Conservation (phyloP, 2,797 vertebrate species). For the Pangasius krempfi region DNA sequence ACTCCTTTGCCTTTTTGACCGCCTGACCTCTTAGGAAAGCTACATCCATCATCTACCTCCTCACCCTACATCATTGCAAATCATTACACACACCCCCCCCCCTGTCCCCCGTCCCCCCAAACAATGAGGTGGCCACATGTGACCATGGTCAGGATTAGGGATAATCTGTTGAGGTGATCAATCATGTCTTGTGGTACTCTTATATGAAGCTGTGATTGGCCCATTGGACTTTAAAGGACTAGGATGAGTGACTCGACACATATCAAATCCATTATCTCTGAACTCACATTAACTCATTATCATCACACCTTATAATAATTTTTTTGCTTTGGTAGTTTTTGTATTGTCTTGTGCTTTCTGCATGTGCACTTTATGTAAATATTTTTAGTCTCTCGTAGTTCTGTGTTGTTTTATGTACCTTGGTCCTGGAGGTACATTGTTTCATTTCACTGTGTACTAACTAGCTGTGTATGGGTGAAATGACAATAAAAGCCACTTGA, state of each 20-base stretch:
- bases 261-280: conserved; percentile 42
- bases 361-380: too few relatives aligned
- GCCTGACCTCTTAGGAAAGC: conserved; percentile 60
- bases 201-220: conserved; percentile 75
- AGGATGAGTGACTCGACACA: conserved; percentile 54
- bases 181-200: conserved; percentile 75
- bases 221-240: conserved; percentile 50
- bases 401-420: too few relatives aligned
- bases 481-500: too few relatives aligned
- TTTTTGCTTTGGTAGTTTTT: too few relatives aligned
- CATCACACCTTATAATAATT: conserved; percentile 4
- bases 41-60: conserved; percentile 82
- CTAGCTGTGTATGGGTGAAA: too few relatives aligned
- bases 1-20: conserved; percentile 57
- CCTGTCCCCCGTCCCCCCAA: too few relatives aligned
- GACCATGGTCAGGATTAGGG: conserved; percentile 70
- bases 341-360: too few relatives aligned
- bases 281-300: conserved; percentile 7
- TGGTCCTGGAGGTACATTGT: too few relatives aligned
- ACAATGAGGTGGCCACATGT: conserved; percentile 60
- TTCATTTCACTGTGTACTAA: too few relatives aligned
- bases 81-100: too few relatives aligned
- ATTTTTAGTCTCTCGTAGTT: too few relatives aligned
- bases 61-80: conserved; percentile 78
- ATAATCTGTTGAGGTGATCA: conserved; percentile 78